Percentiles rank a stretch among this genome's conserved stretches.
Conservation (phyloP, 2,113 vertebrate species). For the Bos javanicus region DNA sequence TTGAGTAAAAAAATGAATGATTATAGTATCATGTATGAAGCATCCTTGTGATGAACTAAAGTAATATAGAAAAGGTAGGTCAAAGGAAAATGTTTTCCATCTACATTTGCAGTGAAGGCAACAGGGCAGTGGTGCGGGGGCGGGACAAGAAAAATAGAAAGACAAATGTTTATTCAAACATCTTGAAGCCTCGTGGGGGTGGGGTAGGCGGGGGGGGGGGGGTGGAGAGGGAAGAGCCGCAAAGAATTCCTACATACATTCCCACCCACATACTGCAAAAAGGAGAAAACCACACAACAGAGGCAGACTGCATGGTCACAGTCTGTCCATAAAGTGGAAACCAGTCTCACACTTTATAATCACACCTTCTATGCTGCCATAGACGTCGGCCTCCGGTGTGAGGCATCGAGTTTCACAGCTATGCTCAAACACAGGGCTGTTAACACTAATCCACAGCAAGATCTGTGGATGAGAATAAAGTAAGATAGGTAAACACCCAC, state of each 20-base stretch:
- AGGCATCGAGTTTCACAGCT: constrained; percentile 51
- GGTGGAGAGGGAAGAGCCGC: neutral
- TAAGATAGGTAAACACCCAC: constrained; percentile 8
- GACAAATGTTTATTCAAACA: neutral
- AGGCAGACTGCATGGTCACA: neutral
- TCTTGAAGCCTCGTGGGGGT: fast-evolving
- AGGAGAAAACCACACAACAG: neutral
- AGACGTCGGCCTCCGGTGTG: constrained; percentile 29
- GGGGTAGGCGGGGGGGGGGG: neutral
- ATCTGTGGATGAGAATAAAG: neutral
- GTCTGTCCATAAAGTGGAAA: constrained; percentile 34
- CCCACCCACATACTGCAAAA: neutral
- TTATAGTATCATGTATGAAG: neutral
- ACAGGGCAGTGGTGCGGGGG: neutral
- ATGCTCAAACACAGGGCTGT: constrained; percentile 34
- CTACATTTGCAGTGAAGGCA: neutral
- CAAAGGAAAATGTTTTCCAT: neutral
- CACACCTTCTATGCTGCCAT: constrained; percentile 52
- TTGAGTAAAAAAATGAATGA: neutral
- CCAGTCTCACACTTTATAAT: constrained; percentile 46
- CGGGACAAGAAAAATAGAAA: neutral
- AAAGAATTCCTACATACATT: neutral
- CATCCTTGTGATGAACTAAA: neutral
- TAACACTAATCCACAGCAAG: constrained; percentile 55
- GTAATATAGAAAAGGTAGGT: neutral